Evolutionary conservation across 2,113 vertebrate species (phyloP).

Genomic region (Thymallus thymallus): DNA sequence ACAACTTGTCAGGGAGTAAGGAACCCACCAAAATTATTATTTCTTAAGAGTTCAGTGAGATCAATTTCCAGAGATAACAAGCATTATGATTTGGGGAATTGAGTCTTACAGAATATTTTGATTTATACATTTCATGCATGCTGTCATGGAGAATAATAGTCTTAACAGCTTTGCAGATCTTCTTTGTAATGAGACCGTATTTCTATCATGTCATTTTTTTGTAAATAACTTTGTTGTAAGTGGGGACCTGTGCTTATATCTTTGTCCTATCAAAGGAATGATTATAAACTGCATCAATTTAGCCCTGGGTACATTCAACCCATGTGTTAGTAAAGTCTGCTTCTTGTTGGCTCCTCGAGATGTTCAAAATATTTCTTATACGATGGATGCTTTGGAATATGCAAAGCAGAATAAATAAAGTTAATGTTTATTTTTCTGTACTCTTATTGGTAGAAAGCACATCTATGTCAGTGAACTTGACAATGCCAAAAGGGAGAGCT

Average conservation of each 20-base stretch:
- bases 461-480: too few species aligned
- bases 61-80: too few species aligned
- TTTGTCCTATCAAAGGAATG: constrained; percentile 12
- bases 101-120: neutral
- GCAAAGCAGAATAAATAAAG: constrained; percentile 48
- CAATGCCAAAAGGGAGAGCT: too few species aligned
- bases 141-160: constrained; percentile 32
- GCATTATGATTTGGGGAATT: neutral
- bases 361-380: constrained; percentile 45
- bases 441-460: too few species aligned
- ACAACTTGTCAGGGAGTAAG: neutral
- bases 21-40: neutral
- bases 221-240: neutral
- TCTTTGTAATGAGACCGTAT: neutral
- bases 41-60: neutral
- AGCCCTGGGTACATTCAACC: constrained; percentile 11
- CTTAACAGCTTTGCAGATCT: constrained; percentile 29
- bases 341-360: constrained; percentile 31
- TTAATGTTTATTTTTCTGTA: too few species aligned
- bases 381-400: constrained; percentile 52
- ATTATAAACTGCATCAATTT: constrained; percentile 22
- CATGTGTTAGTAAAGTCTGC: constrained; percentile 33
- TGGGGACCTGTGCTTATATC: constrained; percentile 35
- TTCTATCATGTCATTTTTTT: neutral
- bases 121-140: constrained; percentile 54